Evolutionary conservation across 2,113 vertebrate genomes (phyloP), one percentile per base, ranked within the genome.

Genomic region (Saimiri boliviensis): DNA sequence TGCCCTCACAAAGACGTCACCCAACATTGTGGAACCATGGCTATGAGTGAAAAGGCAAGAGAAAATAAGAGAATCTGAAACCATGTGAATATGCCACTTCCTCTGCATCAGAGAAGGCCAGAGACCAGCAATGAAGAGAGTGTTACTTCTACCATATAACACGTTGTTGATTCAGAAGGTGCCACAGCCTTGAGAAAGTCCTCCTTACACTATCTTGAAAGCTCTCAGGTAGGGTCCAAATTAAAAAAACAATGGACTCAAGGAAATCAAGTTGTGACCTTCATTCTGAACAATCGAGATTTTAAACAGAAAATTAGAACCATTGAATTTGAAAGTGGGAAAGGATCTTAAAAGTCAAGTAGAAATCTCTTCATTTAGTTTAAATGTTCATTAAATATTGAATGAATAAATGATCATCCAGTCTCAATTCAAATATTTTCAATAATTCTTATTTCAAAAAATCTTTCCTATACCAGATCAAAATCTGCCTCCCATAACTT

Each of bases 271-370:
- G 32, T 58, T 84, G 52, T 96, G 89, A 97, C 85, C 77, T 96
- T 96, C 71, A 47, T 74, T 97, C 35, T 73, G 20, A 88, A 91
- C 81, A 95, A 94, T 68, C 92, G 94, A 91, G 52, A 71, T 58
- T 95, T 97, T 96, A 88, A 96, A 83, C 54, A 85, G 80, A 94
- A 85, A 95, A 89, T 96, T 86, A 91, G 56, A 94, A 84, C 74
- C 40, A 45, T 19, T 90, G 32, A 91, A 90, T 96, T 91, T 92
- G 13, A 91, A 95, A 86, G 70, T 93, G 42, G 25, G 60, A 89
- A 97, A 81, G 71, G 63, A 87, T 92, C 83, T 94, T 96, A 93
- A 97, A 95, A 58, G 77, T 95, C 79, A 95, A 76, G 49, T 42
- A 96, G 40, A 30, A 97, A 97, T 81, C 79, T 27, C 54, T 84